Base-by-base conservation (phyloP, 2,888 invertebrate genomes). In the Cryptocheilus praepositus region DNA sequence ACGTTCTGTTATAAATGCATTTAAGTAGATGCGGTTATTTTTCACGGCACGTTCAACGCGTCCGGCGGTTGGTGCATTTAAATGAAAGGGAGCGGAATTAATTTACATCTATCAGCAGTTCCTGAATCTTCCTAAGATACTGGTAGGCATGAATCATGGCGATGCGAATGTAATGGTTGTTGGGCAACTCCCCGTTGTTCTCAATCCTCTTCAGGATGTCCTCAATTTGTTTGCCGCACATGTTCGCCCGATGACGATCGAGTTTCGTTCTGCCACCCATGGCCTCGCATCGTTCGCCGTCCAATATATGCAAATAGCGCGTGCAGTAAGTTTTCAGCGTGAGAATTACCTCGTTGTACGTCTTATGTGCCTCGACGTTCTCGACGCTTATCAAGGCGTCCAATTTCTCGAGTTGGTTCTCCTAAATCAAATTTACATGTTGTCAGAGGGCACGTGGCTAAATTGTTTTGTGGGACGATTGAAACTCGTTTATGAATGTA, bases 51-150 rank as follows among this genome's bases (percentile, higher is more conserved):
- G 3, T 5, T 2, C 5, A 25, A 25, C 25, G 2, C 25, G 25
- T 25, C 5, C 3, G 25, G 5, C 3, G 25, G 2, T 25, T 25
- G 3, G 25, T 25, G 25, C 25, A 5, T 3, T 25, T 25, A 25
- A n/a, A 25, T 36, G 36, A 36, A 36, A 36, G 36, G 4, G 3
- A 11, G 1, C 36, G 36, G 11, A 36, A 45, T 46, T 22, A 21
- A 85, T 86, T 88, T 79, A 91, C 91, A 75, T 92, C 91, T 64
- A 89, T 88, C 49, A 86, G 81, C 5, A 91, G 82, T 16, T 85
- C 83, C 52, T 85, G 84, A 11, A 92, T 81, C 74, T 88, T 89
- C 56, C 82, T 79, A 22, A 91, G 82, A 78, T 90, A 90, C 59
- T 88, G 86, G 62, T 89, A 84, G 11, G 83, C 86, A 58, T 88